Base-by-base conservation (phyloP, 2,797 vertebrate genomes). In the Girardinus metallicus region DNA sequence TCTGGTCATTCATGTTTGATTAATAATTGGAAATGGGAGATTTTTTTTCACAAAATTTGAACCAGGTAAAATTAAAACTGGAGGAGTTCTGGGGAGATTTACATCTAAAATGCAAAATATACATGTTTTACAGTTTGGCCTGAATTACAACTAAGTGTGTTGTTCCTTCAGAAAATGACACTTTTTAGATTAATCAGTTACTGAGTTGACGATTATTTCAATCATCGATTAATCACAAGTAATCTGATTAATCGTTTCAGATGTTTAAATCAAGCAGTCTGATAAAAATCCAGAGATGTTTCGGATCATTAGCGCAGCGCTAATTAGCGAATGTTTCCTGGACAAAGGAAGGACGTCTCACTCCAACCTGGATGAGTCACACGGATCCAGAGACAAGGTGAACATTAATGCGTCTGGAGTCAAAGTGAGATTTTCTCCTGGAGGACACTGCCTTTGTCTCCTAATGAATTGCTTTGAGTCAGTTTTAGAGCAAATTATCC, bases 381-480 rank as follows among this genome's bases (percentile, higher is more conserved):
- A 16, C 15, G 1, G 66, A 70, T 71, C 41, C 55, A 36, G 49
- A 8, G 80, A 83, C 88, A 92, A 90, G 85, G 89, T 90, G 87
- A 91, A 88, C 73, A 80, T 53, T 78, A 73, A 89, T 77, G 81
- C 79, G 74, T 79, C 78, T 77, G 79, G 88, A 84, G 83, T 88
- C 80, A 83, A 79, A 87, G 84, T 15, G 49, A 71, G 80, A 75
- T 91, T 93, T 92, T 94, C 89, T 87, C 83, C 80, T 89, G 86
- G 91, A 91, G 89, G 88, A 94, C 94, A 86, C 83, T 88, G 89
- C 82, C 86, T 87, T 92, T 89, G 92, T 92, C 91, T 95, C 77
- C 86, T 96, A 96, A 96, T 96, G 90, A 96, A 96, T 96, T 96
- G 95, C 94, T 96, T 96, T 96, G 95, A 95, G 93, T 82, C 94